Percentiles rank a stretch among this genome's conserved stretches.
phyloP scores from a whole-genome alignment of 2,797 vertebrate genomes.

The Clamator glandarius region DNA sequence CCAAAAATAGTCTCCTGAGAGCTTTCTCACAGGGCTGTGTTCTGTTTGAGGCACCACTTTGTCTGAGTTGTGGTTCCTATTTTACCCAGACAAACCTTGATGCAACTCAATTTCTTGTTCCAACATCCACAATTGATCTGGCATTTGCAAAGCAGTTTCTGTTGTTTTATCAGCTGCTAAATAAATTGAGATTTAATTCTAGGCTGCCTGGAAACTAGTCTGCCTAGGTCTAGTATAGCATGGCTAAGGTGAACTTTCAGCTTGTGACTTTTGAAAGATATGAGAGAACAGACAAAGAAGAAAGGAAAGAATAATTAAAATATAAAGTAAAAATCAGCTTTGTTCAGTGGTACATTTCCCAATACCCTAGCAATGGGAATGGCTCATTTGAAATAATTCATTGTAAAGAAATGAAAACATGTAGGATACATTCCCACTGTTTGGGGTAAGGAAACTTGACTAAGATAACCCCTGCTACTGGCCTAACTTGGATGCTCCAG shows the following conservation, averaged over 20 bases:
- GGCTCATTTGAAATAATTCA: not conserved
- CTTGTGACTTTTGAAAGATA: not conserved
- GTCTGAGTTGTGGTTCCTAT: not conserved
- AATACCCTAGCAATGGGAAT: not conserved
- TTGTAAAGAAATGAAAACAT: not conserved
- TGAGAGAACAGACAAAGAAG: not conserved
- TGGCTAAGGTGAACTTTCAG: not conserved
- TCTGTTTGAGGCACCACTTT: not conserved
- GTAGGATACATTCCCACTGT: not conserved
- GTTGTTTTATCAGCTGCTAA: conserved; percentile 13
- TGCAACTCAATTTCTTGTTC: conserved; percentile 18
- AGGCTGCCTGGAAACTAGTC: not conserved
- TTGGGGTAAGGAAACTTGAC: not conserved
- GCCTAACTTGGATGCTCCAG: not conserved
- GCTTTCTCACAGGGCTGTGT: not conserved
- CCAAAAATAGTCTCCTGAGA: not conserved
- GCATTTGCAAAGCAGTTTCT: conserved; percentile 3
- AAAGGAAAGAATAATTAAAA: not conserved
- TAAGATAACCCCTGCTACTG: not conserved
- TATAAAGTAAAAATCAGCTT: not conserved
- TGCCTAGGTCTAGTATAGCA: not conserved
- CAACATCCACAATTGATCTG: conserved; percentile 17
- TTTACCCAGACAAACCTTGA: not conserved
- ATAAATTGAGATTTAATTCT: conserved; percentile 10
- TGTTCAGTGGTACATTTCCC: not conserved